Evolutionary conservation across 2,113 vertebrate genomes (phyloP).

Genomic region (Otocyon megalotis): DNA sequence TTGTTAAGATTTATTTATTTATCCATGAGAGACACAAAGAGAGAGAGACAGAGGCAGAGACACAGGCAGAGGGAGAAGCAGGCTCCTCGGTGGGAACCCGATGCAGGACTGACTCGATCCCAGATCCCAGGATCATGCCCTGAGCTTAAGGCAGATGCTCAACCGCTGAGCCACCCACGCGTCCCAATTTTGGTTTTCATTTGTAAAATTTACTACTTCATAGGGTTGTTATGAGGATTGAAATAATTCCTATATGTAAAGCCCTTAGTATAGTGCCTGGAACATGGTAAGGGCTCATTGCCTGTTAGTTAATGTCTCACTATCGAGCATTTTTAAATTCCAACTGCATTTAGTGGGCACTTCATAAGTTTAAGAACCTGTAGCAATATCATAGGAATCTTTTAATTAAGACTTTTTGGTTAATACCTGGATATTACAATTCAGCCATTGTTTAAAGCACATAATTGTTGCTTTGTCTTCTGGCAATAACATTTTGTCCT

Average conservation of each 20-base stretch:
- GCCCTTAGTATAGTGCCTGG: background rate
- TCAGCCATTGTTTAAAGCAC: constrained; percentile 35
- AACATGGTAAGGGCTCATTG: background rate
- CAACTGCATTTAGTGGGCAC: background rate
- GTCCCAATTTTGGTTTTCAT: background rate
- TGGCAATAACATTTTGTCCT: constrained; percentile 41
- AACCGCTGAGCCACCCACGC: too few species aligned
- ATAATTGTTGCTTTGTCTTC: constrained; percentile 58
- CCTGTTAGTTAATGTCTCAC: background rate
- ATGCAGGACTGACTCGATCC: too few species aligned
- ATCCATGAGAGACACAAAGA: too few species aligned
- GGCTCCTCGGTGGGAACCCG: too few species aligned
- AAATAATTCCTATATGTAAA: background rate
- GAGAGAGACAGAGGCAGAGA: too few species aligned
- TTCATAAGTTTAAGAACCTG: background rate
- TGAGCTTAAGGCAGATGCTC: too few species aligned
- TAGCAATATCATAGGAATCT: constrained; percentile 27
- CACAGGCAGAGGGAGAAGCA: too few species aligned
- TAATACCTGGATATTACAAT: constrained; percentile 34
- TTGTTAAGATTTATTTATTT: too few species aligned
- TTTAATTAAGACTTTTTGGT: constrained; percentile 68
- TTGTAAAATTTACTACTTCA: background rate
- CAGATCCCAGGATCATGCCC: too few species aligned
- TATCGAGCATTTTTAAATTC: constrained; percentile 1
- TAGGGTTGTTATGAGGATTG: background rate